These are phyloP conservation scores for Pocillopora damicornis DNA, from an alignment of 64 coral and sea anemone genomes.

Conservation along the genomic window DNA sequence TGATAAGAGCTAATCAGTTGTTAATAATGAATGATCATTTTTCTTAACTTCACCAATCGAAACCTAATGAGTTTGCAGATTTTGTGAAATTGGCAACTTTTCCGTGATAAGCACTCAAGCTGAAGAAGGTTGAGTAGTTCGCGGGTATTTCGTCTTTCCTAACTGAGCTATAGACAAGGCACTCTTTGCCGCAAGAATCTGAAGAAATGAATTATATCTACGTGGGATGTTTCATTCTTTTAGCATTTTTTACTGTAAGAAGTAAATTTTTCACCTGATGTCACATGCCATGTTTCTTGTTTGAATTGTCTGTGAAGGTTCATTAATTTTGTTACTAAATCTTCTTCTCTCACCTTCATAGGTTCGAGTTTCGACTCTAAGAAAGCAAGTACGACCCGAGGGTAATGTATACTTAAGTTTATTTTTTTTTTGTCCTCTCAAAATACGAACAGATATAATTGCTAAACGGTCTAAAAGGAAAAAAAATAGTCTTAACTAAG, in stretches of 20 bases:
- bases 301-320: background rate
- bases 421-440: background rate
- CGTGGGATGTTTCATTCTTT: slow-evolving; percentile 1
- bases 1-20: background rate
- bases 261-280: background rate
- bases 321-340: background rate
- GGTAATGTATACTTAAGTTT: background rate
- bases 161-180: slow-evolving; percentile 40
- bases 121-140: slow-evolving; percentile 12
- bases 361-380: slow-evolving; percentile 2
- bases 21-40: background rate
- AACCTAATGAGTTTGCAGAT: slow-evolving; percentile 13
- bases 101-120: background rate
- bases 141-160: background rate
- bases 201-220: slow-evolving; percentile 23
- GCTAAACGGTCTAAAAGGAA: background rate
- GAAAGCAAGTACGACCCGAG: slow-evolving; percentile 29
- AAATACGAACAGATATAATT: background rate
- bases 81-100: background rate
- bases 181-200: slow-evolving; percentile 13
- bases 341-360: background rate
- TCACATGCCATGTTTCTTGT: background rate
- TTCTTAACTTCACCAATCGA: background rate
- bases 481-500: background rate
- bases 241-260: slow-evolving; percentile 16